Base-by-base conservation (phyloP, 2,113 vertebrate species). In the Scatophagus argus region DNA sequence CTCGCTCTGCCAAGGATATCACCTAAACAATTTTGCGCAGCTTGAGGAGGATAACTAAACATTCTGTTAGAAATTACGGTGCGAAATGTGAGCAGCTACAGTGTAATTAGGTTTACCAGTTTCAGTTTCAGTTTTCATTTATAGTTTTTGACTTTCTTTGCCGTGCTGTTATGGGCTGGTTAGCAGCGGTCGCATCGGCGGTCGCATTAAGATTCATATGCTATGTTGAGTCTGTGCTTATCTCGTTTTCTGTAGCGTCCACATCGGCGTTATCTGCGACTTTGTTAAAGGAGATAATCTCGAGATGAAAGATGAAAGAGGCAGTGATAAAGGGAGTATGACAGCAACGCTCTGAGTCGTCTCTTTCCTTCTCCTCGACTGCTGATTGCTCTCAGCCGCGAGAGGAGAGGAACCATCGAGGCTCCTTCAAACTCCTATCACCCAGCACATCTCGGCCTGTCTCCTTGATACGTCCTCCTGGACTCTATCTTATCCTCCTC, bases 391-490 rank as follows among this genome's bases (percentile, higher is more conserved):
- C 77, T 83, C 38, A 67, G 76, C 79, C 8, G 23, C 31, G 14
- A 51, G 47, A 88, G 52, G 59, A 87, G 75, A 49, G 63, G 61
- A 85, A 73, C 62, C 71, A n/a, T 71, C 76, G 47, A 32, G 8
- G 56, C 72, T 60, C 54, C 66, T 74, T 82, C 69, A 72, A 46
- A 49, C 64, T 75, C 71, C 74, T 81, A 91, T 90, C 88, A 77
- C 23, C 63, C 60, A 55, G 54, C 51, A 66, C 79, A 86, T 89
- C 89, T 80, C 70, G 8, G 61, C 51, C 70, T 56, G 80, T 84
- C 89, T 87, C 79, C 81, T 74, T 86, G 79, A 88, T 83, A 79
- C 63, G 78, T 90, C 91, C 91, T 84, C 79, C 77, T 79, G 77
- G 86, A 89, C 65, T 74, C 83, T 56, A 74, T 87, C 84, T 81